Evolutionary conservation across 2,113 vertebrate species (phyloP), one percentile per base, ranked within the genome.

Genomic region (Hipposideros armiger): DNA sequence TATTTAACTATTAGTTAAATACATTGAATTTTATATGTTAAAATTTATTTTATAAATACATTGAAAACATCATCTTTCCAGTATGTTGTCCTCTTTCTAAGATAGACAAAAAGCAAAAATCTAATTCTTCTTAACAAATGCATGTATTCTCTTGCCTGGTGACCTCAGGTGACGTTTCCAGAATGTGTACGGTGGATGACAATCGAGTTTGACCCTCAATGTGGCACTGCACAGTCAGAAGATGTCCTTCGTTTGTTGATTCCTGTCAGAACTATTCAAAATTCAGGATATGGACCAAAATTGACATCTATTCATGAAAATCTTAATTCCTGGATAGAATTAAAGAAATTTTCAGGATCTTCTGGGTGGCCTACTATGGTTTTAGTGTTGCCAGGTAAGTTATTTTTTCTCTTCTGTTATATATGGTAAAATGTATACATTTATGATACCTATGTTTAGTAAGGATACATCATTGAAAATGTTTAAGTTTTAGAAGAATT

Each of bases 101-200:
- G 74, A 20, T 50, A 62, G 26, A 76, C 14, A 83, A 70, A 36
- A 82, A 56, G 7, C 22, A 54, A 36, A 87, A 93, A 30, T 62
- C 26, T 54, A 28, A 67, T 52, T 76, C 45, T 56, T 91, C 70
- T 66, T 93, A 67, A 60, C 32, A 67, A 88, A 62, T 58, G 1
- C 3, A 40, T 70, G 47, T 92, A 30, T 70, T 17, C 13, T 88
- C 7, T 93, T 95, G 54, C 64, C 50, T 84, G 2, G 97, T 97
- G 83, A 45, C 92, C 94, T 72, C 91, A 99, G 99, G 99, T 99
- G 20, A 99, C 99, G n/a, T 99, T 99, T 97, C 99, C 99, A 93
- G 99, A 99, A 95, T 99, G 99, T 92, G 99, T 99, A 73, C 98
- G 99, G 52, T 99, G 99, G 99, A 99, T 99, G 95, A 99, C 99